Evolutionary conservation across 1,140 invertebrate species (phyloP), one percentile per base, ranked within the genome.

Genomic region (Euura lappo): DNA sequence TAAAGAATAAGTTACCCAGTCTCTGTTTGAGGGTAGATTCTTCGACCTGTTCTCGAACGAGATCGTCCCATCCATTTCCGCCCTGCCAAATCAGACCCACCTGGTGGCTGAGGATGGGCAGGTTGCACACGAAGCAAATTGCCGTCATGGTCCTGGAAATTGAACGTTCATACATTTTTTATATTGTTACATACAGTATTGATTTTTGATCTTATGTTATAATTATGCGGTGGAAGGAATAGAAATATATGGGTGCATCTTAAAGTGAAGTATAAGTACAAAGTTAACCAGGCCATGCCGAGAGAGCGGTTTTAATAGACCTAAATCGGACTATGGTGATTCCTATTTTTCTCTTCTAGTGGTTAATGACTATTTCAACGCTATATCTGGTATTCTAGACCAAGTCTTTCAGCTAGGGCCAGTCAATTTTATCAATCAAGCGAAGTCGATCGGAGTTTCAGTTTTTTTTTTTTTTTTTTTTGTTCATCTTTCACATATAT

Each of bases 91-190:
- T 93, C 84, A 97, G 86, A 7, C 95, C 95, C 82, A 97, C 96
- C 91, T 97, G 96, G 88, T 97, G 95, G 74, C 94, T 96, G 80
- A 97, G 90, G 83, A 97, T 97, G 75, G 96, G 96, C 80, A 97
- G 90, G 88, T 97, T 97, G 93, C 96, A 98, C 76, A 97, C 95
- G 89, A 97, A 98, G 89, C 96, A 98, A 87, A 97, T 94, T 83
- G 95, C 93, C 80, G 95, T 95, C 94, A 96, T 96, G 81, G 94
- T 96, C 91, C 95, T 96, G 91, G 72, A 88, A 89, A 84, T 71
- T 74, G 75, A 75, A 80, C 51, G 13, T 60, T 60, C 28, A 28
- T 28, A 60, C 51, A n/a, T 4, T 8, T 8, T 60, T 6, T 11
- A 60, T 60, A 60, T n/a, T 60, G 51, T n/a, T 60, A 60, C 51